A percentile compares a stretch with the other conserved stretches of the same genome.
Conservation (phyloP, 2,113 vertebrate genomes). For the Neomonachus schauinslandi region DNA sequence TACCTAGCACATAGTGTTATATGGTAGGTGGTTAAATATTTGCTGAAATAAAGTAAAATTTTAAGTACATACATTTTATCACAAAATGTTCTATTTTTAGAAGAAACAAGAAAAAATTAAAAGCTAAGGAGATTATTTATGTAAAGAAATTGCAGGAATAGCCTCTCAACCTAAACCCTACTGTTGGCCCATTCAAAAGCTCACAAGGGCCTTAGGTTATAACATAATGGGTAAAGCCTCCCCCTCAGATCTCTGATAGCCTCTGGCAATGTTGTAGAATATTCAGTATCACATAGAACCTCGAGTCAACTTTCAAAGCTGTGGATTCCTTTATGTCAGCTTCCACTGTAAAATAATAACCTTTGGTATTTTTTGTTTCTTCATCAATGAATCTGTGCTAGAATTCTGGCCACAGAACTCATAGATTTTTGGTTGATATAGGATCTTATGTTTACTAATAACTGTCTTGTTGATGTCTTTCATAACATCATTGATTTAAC, state of each 20-base stretch:
- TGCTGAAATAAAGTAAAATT: neutral
- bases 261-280: slow-evolving; percentile 95
- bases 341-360: slow-evolving; percentile 93
- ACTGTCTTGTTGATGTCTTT: slow-evolving; percentile 90
- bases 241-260: slow-evolving; percentile 89
- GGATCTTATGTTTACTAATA: slow-evolving; percentile 91
- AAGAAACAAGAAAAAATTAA: slow-evolving; percentile 31
- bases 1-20: neutral
- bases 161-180: rapidly evolving
- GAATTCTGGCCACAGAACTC: slow-evolving; percentile 81
- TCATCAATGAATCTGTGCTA: slow-evolving; percentile 90
- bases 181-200: neutral
- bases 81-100: slow-evolving; percentile 41
- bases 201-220: slow-evolving; percentile 82
- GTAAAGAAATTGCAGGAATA: neutral
- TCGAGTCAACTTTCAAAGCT: slow-evolving; percentile 90
- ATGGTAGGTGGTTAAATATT: neutral
- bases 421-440: slow-evolving; percentile 88
- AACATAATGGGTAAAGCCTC: slow-evolving; percentile 88
- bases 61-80: neutral
- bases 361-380: slow-evolving; percentile 93
- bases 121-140: neutral
- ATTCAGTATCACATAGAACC: slow-evolving; percentile 90
- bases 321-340: slow-evolving; percentile 92
- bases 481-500: slow-evolving; percentile 90